phyloP scores from a whole-genome alignment of 2,113 vertebrate genomes.

The Illadopsis cleaveri region DNA sequence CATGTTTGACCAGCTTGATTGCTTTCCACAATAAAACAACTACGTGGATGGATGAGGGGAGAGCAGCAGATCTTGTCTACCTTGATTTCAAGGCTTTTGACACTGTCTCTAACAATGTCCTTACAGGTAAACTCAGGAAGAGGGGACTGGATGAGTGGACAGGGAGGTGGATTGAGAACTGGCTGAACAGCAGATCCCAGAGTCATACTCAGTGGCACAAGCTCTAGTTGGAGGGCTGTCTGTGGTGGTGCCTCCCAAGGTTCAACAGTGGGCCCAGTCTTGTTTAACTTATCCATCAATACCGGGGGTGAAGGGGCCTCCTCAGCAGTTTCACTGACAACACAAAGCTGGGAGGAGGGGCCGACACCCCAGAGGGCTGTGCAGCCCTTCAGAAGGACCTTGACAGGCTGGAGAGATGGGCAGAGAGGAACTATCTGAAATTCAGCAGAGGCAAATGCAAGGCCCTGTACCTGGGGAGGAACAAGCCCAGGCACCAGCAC shows the following conservation, averaged over 20 bases:
- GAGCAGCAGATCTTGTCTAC: not conserved
- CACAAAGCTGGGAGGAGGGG: not conserved
- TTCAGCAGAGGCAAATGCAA: not conserved
- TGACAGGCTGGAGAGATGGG: not conserved
- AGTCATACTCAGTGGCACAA: not conserved
- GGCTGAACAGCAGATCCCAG: not conserved
- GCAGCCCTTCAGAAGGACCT: not conserved
- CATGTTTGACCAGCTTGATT: not conserved
- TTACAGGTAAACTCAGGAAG: not conserved
- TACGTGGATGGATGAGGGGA: not conserved
- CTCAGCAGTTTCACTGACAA: not conserved
- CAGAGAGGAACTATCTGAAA: not conserved
- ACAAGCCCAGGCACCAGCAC: not conserved
- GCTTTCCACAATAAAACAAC: not conserved
- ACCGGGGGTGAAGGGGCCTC: not conserved
- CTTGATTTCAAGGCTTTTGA: rapidly evolving
- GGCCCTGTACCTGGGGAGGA: not conserved
- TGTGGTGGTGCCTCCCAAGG: rapidly evolving
- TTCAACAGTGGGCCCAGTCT: no score
- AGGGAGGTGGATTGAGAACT: not conserved
- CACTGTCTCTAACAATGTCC: not conserved
- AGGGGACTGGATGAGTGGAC: no score
- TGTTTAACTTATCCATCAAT: not conserved
- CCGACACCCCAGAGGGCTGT: rapidly evolving
- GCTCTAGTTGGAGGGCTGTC: not conserved